A percentile compares a stretch with the other conserved stretches of the same genome.
Evolutionary conservation across 2,888 invertebrate genomes (phyloP).

Genomic region (Petrolisthes manimaculis): DNA sequence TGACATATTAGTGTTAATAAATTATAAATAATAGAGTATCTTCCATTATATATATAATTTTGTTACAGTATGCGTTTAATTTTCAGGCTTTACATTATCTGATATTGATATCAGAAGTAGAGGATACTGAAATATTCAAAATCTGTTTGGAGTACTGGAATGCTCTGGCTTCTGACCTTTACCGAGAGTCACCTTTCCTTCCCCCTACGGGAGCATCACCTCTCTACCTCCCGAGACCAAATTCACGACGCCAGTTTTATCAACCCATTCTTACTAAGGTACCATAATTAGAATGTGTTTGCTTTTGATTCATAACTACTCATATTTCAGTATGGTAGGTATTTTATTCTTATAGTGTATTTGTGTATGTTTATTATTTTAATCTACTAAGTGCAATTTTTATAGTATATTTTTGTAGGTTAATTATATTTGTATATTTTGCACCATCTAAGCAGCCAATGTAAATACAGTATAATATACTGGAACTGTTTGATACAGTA

Average conservation of each 20-base stretch:
- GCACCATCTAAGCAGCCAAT: background rate
- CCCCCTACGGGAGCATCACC: conserved; percentile 70
- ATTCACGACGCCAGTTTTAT: conserved; percentile 79
- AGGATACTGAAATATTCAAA: conserved; percentile 99
- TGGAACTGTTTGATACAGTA: no score
- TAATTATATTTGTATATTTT: background rate
- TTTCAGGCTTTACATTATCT: conserved; percentile 82
- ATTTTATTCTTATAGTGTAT: background rate
- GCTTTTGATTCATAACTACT: background rate
- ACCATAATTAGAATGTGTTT: conserved; percentile 25
- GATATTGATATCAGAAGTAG: conserved; percentile 95
- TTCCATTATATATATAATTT: no score
- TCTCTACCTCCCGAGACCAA: conserved; percentile 70
- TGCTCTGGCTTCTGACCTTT: conserved; percentile 89
- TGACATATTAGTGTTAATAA: no score
- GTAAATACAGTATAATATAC: background rate
- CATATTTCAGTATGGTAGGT: background rate
- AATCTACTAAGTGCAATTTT: background rate
- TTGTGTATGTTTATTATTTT: background rate
- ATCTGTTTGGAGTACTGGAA: conserved; percentile 99
- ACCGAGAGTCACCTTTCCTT: conserved; percentile 85
- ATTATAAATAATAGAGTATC: no score
- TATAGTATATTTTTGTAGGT: background rate
- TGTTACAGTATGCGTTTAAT: no score
- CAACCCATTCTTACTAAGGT: conserved; percentile 83